phyloP scores from a whole-genome alignment of 2,797 vertebrate species.

The Centropyge bicolor region DNA sequence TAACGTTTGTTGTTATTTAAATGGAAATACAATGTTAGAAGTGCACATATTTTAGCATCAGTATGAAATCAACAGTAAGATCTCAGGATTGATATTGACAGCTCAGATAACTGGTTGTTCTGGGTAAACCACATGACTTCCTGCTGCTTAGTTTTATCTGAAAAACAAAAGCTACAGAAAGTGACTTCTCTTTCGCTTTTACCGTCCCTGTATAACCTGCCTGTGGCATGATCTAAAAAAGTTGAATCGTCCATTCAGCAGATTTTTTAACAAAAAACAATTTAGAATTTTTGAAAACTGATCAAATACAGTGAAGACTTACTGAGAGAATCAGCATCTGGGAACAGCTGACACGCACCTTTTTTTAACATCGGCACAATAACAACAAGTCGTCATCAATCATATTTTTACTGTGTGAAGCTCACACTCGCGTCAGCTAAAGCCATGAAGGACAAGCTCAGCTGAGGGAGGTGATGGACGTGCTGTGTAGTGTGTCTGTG shows the following conservation, averaged over 20 bases:
- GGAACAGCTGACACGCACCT: slow-evolving; percentile 23
- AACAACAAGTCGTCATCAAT: slow-evolving; percentile 37
- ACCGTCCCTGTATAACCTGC: not conserved
- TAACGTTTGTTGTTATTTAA: not conserved
- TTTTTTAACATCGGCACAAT: slow-evolving; percentile 23
- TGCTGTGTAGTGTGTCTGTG: slow-evolving; percentile 7
- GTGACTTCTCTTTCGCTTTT: not conserved
- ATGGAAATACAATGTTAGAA: not conserved
- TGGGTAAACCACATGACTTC: not conserved
- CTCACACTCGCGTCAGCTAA: slow-evolving; percentile 31
- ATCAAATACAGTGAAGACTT: not conserved
- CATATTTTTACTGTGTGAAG: slow-evolving; percentile 25
- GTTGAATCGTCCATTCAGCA: not conserved
- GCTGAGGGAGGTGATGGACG: slow-evolving; percentile 27
- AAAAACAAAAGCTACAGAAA: not conserved
- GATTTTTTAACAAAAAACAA: too few species aligned
- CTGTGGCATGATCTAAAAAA: not conserved
- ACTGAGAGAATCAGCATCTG: not conserved
- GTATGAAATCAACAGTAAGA: not conserved
- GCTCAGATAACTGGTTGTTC: not conserved
- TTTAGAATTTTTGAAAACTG: too few species aligned
- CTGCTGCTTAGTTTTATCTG: not conserved
- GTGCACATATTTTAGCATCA: too few species aligned
- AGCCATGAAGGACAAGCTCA: slow-evolving; percentile 52
- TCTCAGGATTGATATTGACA: not conserved